Evolutionary conservation across 2,797 vertebrate genomes (phyloP).

Genomic region (Arctocebus calabarensis): DNA sequence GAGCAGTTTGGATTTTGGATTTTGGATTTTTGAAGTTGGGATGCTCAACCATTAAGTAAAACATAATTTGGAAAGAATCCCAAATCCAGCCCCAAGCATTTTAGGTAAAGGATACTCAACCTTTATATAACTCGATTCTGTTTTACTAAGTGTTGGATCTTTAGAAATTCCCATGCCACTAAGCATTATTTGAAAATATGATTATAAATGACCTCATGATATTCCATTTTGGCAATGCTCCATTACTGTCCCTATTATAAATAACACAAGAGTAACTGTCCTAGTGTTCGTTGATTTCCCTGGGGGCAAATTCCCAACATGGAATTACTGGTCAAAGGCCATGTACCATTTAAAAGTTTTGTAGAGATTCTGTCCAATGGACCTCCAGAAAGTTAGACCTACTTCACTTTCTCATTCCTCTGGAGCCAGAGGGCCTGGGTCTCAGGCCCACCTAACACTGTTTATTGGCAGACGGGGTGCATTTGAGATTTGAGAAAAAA

Average conservation of each 20-base stretch:
- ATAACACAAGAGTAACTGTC: neutral
- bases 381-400: neutral
- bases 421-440: accelerated
- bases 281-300: neutral
- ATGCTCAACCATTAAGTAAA: neutral
- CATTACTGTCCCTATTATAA: neutral
- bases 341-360: neutral
- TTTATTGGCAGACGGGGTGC: too few relatives aligned
- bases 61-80: neutral
- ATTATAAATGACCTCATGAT: neutral
- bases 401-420: neutral
- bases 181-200: neutral
- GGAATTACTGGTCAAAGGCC: neutral
- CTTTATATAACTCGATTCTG: neutral
- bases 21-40: neutral
- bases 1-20: neutral
- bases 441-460: neutral
- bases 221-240: neutral
- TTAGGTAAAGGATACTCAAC: neutral
- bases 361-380: neutral
- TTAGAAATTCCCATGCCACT: neutral
- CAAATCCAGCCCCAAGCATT: neutral
- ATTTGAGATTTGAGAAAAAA: neutral
- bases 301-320: neutral
- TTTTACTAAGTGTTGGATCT: neutral